Conservation (phyloP, 2,888 invertebrate genomes). For the Acrobeloides nanus region DNA sequence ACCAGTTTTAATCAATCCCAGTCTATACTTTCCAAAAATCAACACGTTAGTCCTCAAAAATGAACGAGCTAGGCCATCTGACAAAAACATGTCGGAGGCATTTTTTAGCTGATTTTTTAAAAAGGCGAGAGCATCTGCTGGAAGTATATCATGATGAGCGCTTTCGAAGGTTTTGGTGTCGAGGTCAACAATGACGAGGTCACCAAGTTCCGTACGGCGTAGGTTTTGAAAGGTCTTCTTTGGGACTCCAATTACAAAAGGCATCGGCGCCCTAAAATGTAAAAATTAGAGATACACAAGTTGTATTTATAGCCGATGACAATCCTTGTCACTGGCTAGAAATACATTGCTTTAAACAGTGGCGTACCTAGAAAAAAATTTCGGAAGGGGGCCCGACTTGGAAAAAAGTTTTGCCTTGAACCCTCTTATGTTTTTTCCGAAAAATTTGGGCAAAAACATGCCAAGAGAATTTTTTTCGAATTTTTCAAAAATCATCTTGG, state of each 20-base stretch:
- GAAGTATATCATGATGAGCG: constrained; percentile 71
- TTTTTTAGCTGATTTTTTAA: constrained; percentile 71
- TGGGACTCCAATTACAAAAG: constrained; percentile 90
- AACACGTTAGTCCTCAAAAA: constrained; percentile 84
- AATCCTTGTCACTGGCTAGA: too few relatives aligned
- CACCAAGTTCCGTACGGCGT: constrained; percentile 64
- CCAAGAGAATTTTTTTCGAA: too few relatives aligned
- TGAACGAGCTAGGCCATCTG: constrained; percentile 84
- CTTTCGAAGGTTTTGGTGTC: constrained; percentile 66
- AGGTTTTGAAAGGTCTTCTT: constrained; percentile 67
- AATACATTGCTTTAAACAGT: too few relatives aligned
- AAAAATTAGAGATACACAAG: constrained; percentile 2
- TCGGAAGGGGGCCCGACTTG: too few relatives aligned
- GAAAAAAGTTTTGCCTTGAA: too few relatives aligned
- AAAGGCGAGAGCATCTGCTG: constrained; percentile 72
- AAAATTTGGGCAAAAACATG: too few relatives aligned
- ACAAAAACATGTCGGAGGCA: constrained; percentile 63
- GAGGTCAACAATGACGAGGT: constrained; percentile 85
- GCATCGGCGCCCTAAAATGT: constrained; percentile 75
- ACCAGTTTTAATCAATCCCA: constrained; percentile 23
- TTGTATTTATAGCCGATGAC: background rate
- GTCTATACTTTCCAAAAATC: constrained; percentile 82
- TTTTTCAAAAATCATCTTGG: too few relatives aligned
- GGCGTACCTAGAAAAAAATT: too few relatives aligned
- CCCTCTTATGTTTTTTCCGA: too few relatives aligned